A percentile compares a stretch with the other conserved stretches of the same genome.
phyloP scores from a whole-genome alignment of 92 coral and sea anemone genomes.

The Micromussa lordhowensis region DNA sequence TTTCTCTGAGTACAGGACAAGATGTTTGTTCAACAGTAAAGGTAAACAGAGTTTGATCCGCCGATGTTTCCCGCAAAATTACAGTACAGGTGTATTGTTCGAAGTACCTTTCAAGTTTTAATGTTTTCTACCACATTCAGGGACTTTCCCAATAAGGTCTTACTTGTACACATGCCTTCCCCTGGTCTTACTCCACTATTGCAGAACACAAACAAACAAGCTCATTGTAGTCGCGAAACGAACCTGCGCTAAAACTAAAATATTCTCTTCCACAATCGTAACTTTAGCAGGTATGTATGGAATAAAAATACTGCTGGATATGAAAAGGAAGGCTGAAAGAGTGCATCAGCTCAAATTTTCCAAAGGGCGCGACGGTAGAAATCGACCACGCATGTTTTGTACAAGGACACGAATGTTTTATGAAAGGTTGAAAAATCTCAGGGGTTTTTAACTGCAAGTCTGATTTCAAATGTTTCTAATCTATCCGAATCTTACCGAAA shows the following conservation, averaged over 20 bases:
- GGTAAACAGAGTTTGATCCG: too few relatives aligned
- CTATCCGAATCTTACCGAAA: neutral
- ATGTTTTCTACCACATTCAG: neutral
- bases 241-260: too few relatives aligned
- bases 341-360: neutral
- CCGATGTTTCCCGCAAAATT: neutral
- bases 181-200: neutral
- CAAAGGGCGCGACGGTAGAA: neutral
- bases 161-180: neutral
- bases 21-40: neutral
- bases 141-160: neutral
- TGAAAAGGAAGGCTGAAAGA: too few relatives aligned
- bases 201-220: neutral
- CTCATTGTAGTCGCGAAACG: neutral
- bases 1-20: neutral
- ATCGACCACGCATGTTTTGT: neutral
- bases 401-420: neutral
- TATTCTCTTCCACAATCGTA: too few relatives aligned
- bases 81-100: neutral
- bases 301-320: too few relatives aligned
- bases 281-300: too few relatives aligned
- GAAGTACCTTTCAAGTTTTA: neutral
- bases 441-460: neutral
- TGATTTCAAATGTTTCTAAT: neutral
- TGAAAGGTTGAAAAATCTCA: neutral